Evolutionary conservation across 2,797 vertebrate species (phyloP), one percentile per base, ranked within the genome.

Genomic region (Urosaurus nigricauda): DNA sequence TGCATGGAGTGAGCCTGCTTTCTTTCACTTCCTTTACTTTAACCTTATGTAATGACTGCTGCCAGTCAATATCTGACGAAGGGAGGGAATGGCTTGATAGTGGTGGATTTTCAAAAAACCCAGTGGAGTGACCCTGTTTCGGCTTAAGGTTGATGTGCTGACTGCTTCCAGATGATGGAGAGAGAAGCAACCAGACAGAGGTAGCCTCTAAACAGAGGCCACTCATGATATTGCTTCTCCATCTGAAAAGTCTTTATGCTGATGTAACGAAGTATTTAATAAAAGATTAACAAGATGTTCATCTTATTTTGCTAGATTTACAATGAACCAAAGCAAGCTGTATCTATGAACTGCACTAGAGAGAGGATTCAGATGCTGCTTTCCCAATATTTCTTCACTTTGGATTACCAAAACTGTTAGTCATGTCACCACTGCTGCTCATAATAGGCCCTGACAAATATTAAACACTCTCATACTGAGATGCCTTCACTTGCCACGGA

Each of bases 401-500:
- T 43, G 4, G 37, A 87, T 84, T 53, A 79, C 7, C 37, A 73
- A n/a, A 19, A 73, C 26, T 7, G 7, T n/a, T 84, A n/a, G 5
- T 58, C 81, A 35, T 88, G 37, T 88, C 78, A 81, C 60, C 77
- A 35, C 1, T 60, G 14, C 78, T 47, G 17, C 47, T 89, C 75
- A 43, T 9, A 84, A 78, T 80, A 92, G 40, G 0, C 37, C 75
- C 2, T 12, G 63, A 0, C 2, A 87, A 88, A 91, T 37, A 3
- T 89, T 90, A 91, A 92, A 90, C 35, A 40, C 73, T 40, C 5
- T 58, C 1, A 16, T 80, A n/a, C 2, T 79, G 13, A 58, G 12
- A 88, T 84, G 70, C 83, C 89, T 93, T 92, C 43, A 58, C 5
- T 43, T 19, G 37, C 81, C 73, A 19, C 71, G 43, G 40, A 47